A percentile compares a stretch with the other conserved stretches of the same genome.
These are phyloP conservation scores for Ceratoteleas bidentatus DNA, from an alignment of 1,140 invertebrate species.

Conservation along the genomic window DNA sequence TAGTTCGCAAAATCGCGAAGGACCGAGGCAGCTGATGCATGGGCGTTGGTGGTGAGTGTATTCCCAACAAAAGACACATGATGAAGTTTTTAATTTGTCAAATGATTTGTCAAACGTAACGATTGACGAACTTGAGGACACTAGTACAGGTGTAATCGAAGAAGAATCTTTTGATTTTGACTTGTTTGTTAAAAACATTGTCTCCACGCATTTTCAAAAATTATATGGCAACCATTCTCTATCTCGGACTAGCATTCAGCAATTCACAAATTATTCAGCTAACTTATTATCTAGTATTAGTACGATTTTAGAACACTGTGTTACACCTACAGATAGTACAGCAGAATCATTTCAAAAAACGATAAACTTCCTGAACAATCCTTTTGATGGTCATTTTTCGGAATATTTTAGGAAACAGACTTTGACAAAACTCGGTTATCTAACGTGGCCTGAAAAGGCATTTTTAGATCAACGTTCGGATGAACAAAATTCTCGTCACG, in stretches of 20 bases:
- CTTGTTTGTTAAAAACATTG: no score
- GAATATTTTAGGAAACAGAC: conserved; percentile 54
- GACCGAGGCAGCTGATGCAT: no score
- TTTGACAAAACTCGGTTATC: conserved; percentile 24
- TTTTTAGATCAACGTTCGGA: conserved; percentile 56
- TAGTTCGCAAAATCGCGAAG: no score
- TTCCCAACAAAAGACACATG: no score
- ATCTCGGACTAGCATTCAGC: conserved; percentile 33
- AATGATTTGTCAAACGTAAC: no score
- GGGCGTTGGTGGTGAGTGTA: no score
- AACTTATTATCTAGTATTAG: conserved; percentile 41
- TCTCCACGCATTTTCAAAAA: conserved; percentile 21
- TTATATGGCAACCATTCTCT: conserved; percentile 26
- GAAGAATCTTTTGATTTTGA: no score
- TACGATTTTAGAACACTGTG: conserved; percentile 31
- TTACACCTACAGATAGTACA: conserved; percentile 34
- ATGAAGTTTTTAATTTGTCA: no score
- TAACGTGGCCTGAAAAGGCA: conserved; percentile 42
- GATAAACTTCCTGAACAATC: conserved; percentile 41
- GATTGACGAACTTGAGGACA: no score
- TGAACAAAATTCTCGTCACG: conserved; percentile 13
- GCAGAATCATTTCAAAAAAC: conserved; percentile 26
- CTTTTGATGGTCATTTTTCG: conserved; percentile 38
- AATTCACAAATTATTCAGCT: conserved; percentile 18
- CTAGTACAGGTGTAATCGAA: no score